A percentile compares a stretch with the other conserved stretches of the same genome.
phyloP scores from a whole-genome alignment of 2,113 vertebrate species.

The Actenoides hombroni region DNA sequence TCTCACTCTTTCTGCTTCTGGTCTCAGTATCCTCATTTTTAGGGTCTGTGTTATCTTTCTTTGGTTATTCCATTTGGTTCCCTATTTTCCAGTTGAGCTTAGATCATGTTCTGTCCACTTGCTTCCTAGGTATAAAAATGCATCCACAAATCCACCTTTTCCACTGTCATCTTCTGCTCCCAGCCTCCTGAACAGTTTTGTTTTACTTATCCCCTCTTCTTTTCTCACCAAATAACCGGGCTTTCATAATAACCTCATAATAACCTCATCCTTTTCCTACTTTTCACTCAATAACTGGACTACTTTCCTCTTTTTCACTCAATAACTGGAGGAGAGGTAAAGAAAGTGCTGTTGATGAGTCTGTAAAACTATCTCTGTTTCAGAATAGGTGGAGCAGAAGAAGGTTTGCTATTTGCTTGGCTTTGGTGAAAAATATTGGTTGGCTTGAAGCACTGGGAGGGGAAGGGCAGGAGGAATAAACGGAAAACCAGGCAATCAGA shows the following conservation, averaged over 20 bases:
- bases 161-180: no score
- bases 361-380: background rate
- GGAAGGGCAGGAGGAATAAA: background rate
- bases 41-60: background rate
- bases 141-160: background rate
- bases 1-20: background rate
- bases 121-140: background rate
- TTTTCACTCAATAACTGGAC: background rate
- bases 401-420: background rate
- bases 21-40: background rate
- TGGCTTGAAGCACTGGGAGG: background rate
- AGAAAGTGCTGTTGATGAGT: background rate
- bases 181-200: background rate
- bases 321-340: background rate
- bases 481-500: background rate
- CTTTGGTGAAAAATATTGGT: background rate
- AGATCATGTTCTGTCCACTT: background rate
- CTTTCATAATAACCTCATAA: background rate
- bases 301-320: background rate
- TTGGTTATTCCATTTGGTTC: background rate
- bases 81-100: background rate
- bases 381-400: background rate
- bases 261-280: background rate
- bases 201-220: background rate
- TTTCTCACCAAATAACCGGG: background rate